These are phyloP conservation scores for Agelaius tricolor DNA, from an alignment of 2,113 vertebrate genomes.

Conservation along the genomic window DNA sequence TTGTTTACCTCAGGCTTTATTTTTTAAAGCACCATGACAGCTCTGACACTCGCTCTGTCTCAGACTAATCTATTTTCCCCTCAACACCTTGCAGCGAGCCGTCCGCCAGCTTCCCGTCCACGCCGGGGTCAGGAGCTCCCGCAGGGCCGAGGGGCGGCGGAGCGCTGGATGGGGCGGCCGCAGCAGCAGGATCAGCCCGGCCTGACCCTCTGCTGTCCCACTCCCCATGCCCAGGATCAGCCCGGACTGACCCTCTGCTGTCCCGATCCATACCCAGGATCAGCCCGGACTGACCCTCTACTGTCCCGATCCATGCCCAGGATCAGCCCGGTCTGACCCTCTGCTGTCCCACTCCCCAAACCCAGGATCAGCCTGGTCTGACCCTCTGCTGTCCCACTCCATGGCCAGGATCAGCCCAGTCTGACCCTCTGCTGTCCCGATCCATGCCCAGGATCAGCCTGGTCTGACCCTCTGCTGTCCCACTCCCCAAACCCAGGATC, in stretches of 20 bases:
- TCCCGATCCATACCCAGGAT: neutral
- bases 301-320: neutral
- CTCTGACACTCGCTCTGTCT: neutral
- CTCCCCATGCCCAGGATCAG: neutral
- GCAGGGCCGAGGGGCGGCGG: neutral
- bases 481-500: no score
- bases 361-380: neutral
- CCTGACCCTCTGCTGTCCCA: neutral
- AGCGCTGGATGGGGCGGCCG: fast-evolving
- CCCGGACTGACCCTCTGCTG: neutral
- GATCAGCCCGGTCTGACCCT: neutral
- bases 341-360: neutral
- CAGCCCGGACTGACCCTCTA: neutral
- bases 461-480: neutral
- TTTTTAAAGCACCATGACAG: slow-evolving; percentile 13
- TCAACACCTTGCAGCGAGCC: slow-evolving; percentile 36
- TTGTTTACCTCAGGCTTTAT: slow-evolving; percentile 50
- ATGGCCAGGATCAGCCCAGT: fast-evolving
- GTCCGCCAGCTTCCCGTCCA: neutral
- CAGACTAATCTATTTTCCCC: slow-evolving; percentile 49
- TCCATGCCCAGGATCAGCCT: neutral
- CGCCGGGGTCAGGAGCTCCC: neutral
- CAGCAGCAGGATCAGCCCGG: neutral
- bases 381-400: neutral
- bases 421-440: neutral